Evolutionary conservation across 2,797 vertebrate species (phyloP).

Genomic region (Phrynocephalus guinanensis): DNA sequence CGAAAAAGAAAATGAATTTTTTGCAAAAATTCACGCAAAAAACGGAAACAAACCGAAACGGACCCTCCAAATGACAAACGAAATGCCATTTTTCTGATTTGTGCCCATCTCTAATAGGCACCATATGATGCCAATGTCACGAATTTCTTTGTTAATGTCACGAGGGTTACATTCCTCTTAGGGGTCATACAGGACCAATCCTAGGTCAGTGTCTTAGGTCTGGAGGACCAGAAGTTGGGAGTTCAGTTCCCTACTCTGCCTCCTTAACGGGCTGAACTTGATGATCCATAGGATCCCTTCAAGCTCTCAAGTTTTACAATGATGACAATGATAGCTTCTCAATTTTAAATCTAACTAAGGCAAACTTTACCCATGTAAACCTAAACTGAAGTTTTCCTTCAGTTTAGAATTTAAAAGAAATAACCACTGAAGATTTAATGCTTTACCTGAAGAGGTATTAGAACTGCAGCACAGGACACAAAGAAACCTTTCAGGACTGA

Average conservation of each 20-base stretch:
- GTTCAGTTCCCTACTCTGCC: no score
- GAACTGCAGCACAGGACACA: background rate
- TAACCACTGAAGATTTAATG: background rate
- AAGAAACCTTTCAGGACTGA: conserved; percentile 11
- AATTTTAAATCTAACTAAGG: background rate
- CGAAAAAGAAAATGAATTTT: no score
- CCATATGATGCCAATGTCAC: background rate
- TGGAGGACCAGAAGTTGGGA: no score
- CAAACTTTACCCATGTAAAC: background rate
- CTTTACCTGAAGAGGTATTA: conserved; percentile 23
- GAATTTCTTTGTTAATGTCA: conserved; percentile 1
- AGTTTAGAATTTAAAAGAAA: background rate
- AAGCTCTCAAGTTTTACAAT: no score
- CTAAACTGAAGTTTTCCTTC: background rate
- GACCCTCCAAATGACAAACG: no score
- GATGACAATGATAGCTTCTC: background rate
- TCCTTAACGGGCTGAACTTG: no score
- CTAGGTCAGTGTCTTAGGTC: no score
- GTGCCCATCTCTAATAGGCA: background rate
- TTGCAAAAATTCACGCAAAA: no score
- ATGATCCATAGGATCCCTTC: no score
- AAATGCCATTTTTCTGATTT: no score
- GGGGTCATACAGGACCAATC: background rate
- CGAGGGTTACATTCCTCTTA: no score
- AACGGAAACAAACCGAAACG: no score